Evolutionary conservation across 1,140 invertebrate species (phyloP), one percentile per base, ranked within the genome.

Genomic region (Magallana ariakensis): DNA sequence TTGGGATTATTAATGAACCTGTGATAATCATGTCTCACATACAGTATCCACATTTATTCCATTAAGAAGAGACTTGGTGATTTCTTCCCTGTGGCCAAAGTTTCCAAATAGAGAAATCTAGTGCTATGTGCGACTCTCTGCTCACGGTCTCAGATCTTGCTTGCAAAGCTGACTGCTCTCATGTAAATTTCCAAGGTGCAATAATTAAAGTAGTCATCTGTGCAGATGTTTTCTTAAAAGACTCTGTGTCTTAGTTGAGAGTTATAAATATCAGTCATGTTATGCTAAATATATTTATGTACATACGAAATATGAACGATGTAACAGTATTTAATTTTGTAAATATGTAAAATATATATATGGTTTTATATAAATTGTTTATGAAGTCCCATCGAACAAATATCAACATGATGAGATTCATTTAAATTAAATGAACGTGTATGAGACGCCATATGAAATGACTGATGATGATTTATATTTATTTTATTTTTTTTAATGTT

Each of bases 1-100:
- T 11, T 9, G 66, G 66, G 66, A 19, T 75, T 75, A 75, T 75
- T 26, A 70, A 26, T 19, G 66, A 75, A 75, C 19, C 66, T 75
- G 66, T 75, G 66, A 75, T 75, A 75, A 26, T 75, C 66, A 75
- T 75, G 66, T 75, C 66, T 75, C 66, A 75, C 66, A 75, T 26
- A 19, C 66, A 75, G 9, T 75, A 75, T 75, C 66, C 66, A 75
- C 66, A 75, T 75, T 2, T 75, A 75, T 75, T 75, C 66, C 66
- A 75, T 75, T 19, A 75, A 75, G 66, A 75, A 75, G 22, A 75
- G 33, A 75, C 66, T 75, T 26, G 11, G 66, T 75, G 66, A 75
- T 75, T 75, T 33, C 66, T 75, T 75, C 66, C 66, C 66, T 33
- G 66, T 75, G 66, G 66, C 66, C 66, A 75, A 75, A 75, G 22